These are phyloP conservation scores for Chanos chanos DNA, from an alignment of 2,797 vertebrate genomes.

Conservation along the genomic window DNA sequence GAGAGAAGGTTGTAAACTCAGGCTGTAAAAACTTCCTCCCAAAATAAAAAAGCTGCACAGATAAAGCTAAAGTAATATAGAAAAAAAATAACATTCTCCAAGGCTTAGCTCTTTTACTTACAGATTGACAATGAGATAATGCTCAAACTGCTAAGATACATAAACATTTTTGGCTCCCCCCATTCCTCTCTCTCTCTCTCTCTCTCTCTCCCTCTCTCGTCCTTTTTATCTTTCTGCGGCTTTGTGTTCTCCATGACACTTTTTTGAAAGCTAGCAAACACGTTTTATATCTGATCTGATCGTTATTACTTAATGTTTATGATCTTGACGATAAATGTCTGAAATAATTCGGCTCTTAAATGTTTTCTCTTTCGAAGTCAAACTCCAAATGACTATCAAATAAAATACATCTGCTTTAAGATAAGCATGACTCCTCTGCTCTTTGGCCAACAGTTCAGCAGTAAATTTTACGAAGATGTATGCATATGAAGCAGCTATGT, in stretches of 20 bases:
- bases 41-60: slow-evolving; percentile 37
- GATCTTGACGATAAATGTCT: too few species aligned
- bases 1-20: slow-evolving; percentile 28
- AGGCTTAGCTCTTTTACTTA: background rate
- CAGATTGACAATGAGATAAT: slow-evolving; percentile 29
- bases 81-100: background rate
- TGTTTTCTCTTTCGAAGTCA: too few species aligned
- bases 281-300: too few species aligned
- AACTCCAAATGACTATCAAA: too few species aligned
- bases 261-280: background rate
- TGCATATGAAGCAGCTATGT: too few species aligned
- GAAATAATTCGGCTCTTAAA: too few species aligned
- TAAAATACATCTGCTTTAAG: too few species aligned
- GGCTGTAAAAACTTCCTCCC: slow-evolving; percentile 47
- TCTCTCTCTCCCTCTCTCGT: background rate
- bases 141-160: slow-evolving; percentile 11
- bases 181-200: background rate
- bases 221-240: background rate
- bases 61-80: slow-evolving; percentile 27
- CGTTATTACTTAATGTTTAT: too few species aligned
- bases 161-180: slow-evolving; percentile 4
- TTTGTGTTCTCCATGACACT: background rate
- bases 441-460: too few species aligned
- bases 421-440: too few species aligned
- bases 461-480: too few species aligned